Percentiles rank a stretch among this genome's conserved stretches.
Conservation (phyloP, 2,113 vertebrate genomes). For the Menidia beryllina region DNA sequence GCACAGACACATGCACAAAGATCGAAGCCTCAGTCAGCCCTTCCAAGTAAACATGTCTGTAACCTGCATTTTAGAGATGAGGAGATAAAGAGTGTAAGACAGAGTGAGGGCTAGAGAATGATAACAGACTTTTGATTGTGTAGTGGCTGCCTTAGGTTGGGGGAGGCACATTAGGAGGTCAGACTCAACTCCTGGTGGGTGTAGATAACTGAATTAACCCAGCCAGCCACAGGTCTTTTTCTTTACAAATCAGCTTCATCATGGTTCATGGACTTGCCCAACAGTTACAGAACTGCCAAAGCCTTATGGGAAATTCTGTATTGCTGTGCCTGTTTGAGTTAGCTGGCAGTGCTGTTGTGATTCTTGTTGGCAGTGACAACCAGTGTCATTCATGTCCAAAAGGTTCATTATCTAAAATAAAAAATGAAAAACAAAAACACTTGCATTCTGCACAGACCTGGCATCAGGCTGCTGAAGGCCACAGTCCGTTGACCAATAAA, state of each 20-base stretch:
- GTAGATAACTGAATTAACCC: conserved; percentile 34
- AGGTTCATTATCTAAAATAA: not conserved
- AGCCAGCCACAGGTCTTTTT: conserved; percentile 17
- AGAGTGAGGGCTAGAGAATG: conserved; percentile 12
- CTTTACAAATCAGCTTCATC: conserved; percentile 28
- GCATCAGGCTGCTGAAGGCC: conserved; percentile 95
- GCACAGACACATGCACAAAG: conserved; percentile 94
- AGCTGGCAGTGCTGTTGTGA: conserved; percentile 10
- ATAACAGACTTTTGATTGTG: conserved; percentile 24
- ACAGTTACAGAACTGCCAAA: conserved; percentile 12
- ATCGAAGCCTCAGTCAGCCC: conserved; percentile 98
- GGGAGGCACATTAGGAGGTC: conserved; percentile 34
- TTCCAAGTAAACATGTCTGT: conserved; percentile 97
- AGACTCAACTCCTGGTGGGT: conserved; percentile 34
- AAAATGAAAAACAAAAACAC: conserved; percentile 1
- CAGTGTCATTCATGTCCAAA: not conserved
- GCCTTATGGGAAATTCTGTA: not conserved
- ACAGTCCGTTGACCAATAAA: conserved; percentile 97
- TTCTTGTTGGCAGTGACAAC: conserved; percentile 22
- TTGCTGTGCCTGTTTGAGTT: conserved; percentile 20
- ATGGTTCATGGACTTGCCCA: conserved; percentile 23
- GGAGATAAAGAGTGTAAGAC: conserved; percentile 12
- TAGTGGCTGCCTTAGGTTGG: conserved; percentile 25
- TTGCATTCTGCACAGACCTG: conserved; percentile 82
- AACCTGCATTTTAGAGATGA: conserved; percentile 82